Evolutionary conservation across 2,888 invertebrate species (phyloP), one percentile per base, ranked within the genome.

Genomic region (Drosophila robusta): DNA sequence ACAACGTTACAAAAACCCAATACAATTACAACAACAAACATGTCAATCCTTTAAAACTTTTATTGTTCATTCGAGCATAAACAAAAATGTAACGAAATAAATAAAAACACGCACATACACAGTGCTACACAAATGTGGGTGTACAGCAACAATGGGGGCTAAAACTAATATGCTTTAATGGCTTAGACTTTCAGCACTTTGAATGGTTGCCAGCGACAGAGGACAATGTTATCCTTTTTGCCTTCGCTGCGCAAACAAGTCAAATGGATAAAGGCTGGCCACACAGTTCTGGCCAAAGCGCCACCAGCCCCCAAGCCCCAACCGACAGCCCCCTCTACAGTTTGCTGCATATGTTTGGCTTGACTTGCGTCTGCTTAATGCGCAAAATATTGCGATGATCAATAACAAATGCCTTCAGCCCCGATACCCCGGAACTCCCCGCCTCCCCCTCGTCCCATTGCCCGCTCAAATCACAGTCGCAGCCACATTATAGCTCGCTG

Each of bases 351-450:
- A 83, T 84, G 89, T 83, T 84, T 84, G 87, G 86, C 80, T 84
- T 82, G 84, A 69, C 81, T 77, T 67, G 84, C 78, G 80, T 61
- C 84, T 80, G 79, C 89, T 89, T 85, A 85, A 85, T 89, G 89
- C 89, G 81, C 81, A 85, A 85, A 85, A 85, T 85, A 85, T 85
- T 85, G 89, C 89, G 81, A 83, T 85, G 89, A 85, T 85, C 85
- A 85, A 85, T 85, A 85, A 89, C 87, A 85, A 83, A 87, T 86
- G 86, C 70, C 61, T 57, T 11, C 34, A 34, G 61, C 26, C 46
- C 16, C 36, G n/a, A 22, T n/a, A 14, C n/a, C 36, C 29, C 18
- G 18, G 18, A 18, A 3, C 29, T 9, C 8, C 29, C 29, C 29
- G 1, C 29, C 9, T 29, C 34, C 42, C 42, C 45, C 34, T 14